Percentiles rank a stretch among this genome's conserved stretches.
Conservation (phyloP, 2,113 vertebrate species). For the Vicugna pacos region DNA sequence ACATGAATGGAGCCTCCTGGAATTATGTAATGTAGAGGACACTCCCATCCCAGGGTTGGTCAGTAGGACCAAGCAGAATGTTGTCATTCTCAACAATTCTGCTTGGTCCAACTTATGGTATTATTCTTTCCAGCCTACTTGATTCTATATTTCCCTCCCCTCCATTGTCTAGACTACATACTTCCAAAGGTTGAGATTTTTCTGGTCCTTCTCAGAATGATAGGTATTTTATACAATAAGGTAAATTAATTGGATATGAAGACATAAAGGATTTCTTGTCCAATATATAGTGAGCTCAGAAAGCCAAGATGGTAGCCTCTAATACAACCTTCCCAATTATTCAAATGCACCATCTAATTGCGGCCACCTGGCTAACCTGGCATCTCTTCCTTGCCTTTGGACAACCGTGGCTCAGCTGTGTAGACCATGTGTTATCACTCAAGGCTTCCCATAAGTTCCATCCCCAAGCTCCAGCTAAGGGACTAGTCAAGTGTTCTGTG, state of each 20-base stretch:
- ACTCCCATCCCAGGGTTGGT: neutral
- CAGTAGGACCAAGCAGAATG: too few relatives aligned
- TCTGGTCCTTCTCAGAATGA: neutral
- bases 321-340: constrained; percentile 22
- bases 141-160: neutral
- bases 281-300: neutral
- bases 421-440: constrained; percentile 69
- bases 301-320: constrained; percentile 37
- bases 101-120: neutral
- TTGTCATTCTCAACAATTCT: neutral
- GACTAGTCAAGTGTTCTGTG: constrained; percentile 48
- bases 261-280: neutral
- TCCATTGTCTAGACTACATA: neutral
- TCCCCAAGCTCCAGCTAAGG: constrained; percentile 37
- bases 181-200: neutral
- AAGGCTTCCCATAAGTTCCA: constrained; percentile 57
- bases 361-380: constrained; percentile 54
- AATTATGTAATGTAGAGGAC: neutral
- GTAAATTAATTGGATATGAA: neutral
- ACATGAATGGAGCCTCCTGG: neutral
- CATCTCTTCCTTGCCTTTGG: constrained; percentile 54
- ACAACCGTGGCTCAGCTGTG: constrained; percentile 52
- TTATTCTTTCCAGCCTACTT: neutral
- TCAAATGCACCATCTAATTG: constrained; percentile 32
- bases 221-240: neutral